Percentiles rank a stretch among this genome's conserved stretches.
Evolutionary conservation across 2,797 vertebrate genomes (phyloP).

Genomic region (Brachyalestes nurse): DNA sequence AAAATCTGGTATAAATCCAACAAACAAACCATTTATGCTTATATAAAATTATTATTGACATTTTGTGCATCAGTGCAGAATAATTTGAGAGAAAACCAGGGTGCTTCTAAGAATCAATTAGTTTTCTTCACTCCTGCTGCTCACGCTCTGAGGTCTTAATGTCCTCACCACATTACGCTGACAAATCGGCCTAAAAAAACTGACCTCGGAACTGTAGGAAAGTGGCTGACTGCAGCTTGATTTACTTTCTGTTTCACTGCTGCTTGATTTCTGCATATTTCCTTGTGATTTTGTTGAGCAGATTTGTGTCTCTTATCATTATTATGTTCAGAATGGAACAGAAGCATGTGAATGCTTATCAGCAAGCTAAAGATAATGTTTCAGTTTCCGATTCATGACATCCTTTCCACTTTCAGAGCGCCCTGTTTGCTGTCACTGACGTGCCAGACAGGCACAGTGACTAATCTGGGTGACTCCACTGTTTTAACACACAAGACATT

Average conservation of each 20-base stretch:
- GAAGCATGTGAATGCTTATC: conserved; percentile 19
- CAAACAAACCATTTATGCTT: too few relatives aligned
- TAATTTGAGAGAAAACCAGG: too few relatives aligned
- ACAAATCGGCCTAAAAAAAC: not conserved
- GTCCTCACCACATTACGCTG: not conserved
- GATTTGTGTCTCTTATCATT: not conserved
- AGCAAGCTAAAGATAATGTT: conserved; percentile 26
- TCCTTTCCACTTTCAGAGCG: conserved; percentile 36
- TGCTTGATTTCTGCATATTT: not conserved
- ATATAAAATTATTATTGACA: too few relatives aligned
- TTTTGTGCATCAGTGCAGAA: too few relatives aligned
- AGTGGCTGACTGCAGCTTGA: not conserved
- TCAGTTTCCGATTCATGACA: conserved; percentile 40
- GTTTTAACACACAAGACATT: not conserved
- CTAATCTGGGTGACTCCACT: not conserved
- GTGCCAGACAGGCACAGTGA: not conserved
- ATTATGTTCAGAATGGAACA: too few relatives aligned
- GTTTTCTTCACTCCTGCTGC: not conserved
- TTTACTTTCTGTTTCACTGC: not conserved
- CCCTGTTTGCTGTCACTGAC: not conserved
- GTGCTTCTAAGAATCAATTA: not conserved
- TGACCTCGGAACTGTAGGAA: not conserved
- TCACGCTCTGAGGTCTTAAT: not conserved
- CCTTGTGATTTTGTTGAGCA: too few relatives aligned
- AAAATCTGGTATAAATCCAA: too few relatives aligned